These are phyloP conservation scores for Lathronympha strigana DNA, from an alignment of 2,888 invertebrate genomes.

Conservation along the genomic window DNA sequence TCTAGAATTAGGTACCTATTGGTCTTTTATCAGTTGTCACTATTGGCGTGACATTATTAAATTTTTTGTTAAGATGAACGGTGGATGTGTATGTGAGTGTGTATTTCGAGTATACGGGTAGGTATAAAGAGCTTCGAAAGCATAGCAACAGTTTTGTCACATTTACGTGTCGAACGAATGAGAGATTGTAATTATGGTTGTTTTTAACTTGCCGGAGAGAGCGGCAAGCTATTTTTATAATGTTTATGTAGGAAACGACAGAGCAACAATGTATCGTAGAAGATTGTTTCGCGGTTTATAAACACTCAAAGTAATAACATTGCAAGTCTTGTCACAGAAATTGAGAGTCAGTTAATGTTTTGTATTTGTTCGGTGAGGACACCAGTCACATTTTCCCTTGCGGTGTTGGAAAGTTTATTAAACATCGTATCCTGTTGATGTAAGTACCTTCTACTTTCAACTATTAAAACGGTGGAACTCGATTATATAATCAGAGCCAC, in stretches of 20 bases:
- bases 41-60: no score
- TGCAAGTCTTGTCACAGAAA: constrained; percentile 48
- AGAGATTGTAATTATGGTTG: neutral
- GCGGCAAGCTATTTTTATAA: constrained; percentile 1
- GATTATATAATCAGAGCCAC: constrained; percentile 1
- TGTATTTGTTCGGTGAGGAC: constrained; percentile 58
- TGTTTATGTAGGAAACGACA: constrained; percentile 51
- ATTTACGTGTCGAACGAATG: no score
- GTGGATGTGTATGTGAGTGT: no score
- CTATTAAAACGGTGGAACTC: neutral
- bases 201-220: neutral
- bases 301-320: constrained; percentile 64
- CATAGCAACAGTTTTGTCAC: no score
- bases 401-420: constrained; percentile 14
- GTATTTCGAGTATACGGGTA: no score
- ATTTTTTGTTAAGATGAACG: no score
- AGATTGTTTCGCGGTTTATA: constrained; percentile 68
- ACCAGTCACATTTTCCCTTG: constrained; percentile 16
- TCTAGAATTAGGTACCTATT: no score
- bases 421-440: neutral
- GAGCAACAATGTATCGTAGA: constrained; percentile 61
- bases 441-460: constrained; percentile 6
- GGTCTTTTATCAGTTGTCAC: no score
- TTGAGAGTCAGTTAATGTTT: constrained; percentile 58
- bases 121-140: no score